Percentiles rank a stretch among this genome's conserved stretches.
Evolutionary conservation across 1,140 invertebrate genomes (phyloP).

Genomic region (Drosophila ambigua): DNA sequence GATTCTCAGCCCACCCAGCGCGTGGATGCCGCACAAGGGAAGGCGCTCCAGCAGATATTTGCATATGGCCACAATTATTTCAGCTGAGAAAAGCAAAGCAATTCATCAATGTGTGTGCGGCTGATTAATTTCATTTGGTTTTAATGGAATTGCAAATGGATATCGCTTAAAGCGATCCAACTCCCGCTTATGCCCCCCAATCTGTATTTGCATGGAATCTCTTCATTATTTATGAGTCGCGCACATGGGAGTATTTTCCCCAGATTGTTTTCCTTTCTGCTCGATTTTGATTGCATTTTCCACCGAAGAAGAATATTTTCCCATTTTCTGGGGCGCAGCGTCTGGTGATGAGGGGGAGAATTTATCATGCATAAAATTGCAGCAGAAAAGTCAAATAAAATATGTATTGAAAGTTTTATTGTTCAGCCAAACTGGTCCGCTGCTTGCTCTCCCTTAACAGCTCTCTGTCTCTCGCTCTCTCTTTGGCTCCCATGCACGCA

Average conservation of each 20-base stretch:
- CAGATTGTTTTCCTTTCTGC: slow-evolving; percentile 5
- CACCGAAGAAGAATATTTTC: slow-evolving; percentile 7
- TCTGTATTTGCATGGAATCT: slow-evolving; percentile 1
- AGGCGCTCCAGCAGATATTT: background rate
- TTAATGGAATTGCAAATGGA: slow-evolving; percentile 34
- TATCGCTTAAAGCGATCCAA: slow-evolving; percentile 4
- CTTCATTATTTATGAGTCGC: slow-evolving; percentile 39
- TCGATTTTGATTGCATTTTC: slow-evolving; percentile 17
- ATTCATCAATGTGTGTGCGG: background rate
- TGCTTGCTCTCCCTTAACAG: background rate
- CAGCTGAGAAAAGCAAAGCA: slow-evolving; percentile 1
- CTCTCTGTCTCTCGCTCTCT: background rate
- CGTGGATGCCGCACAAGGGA: slow-evolving; percentile 1
- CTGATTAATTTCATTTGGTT: slow-evolving; percentile 11
- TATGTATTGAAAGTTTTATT: slow-evolving; percentile 80
- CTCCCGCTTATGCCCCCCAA: slow-evolving; percentile 5
- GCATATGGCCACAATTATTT: background rate
- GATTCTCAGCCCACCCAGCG: slow-evolving; percentile 12
- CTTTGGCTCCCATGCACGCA: slow-evolving; percentile 45
- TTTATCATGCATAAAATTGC: slow-evolving; percentile 77
- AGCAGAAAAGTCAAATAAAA: slow-evolving; percentile 73
- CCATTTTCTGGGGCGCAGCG: slow-evolving; percentile 13
- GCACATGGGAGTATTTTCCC: no score
- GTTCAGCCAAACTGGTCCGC: slow-evolving; percentile 30
- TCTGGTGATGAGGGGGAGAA: slow-evolving; percentile 25